phyloP scores from a whole-genome alignment of 2,113 vertebrate species.

The Dipodomys merriami region DNA sequence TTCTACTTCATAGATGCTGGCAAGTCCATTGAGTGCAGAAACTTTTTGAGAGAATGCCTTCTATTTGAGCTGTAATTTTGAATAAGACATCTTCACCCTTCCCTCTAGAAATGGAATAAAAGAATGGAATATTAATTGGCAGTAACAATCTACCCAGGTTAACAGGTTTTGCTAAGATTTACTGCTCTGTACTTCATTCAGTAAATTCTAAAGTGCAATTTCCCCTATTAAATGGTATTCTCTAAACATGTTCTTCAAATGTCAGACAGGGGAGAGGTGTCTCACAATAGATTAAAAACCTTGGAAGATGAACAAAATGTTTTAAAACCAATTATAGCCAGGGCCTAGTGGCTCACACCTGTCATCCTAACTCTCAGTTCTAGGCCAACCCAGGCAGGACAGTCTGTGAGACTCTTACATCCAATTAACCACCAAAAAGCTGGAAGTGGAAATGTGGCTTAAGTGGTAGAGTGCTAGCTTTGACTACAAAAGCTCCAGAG shows the following conservation, averaged over 20 bases:
- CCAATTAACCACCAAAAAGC: too few species aligned
- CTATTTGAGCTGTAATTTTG: background rate
- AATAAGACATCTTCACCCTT: background rate
- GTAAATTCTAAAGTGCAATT: background rate
- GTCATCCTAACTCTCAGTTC: too few species aligned
- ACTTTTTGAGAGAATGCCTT: background rate
- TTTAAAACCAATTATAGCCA: too few species aligned
- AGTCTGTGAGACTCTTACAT: too few species aligned
- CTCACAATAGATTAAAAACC: too few species aligned
- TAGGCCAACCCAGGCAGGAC: too few species aligned
- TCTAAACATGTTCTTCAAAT: slow-evolving; percentile 34
- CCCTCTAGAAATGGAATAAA: background rate
- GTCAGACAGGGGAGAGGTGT: background rate
- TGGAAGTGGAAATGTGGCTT: too few species aligned
- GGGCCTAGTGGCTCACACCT: too few species aligned
- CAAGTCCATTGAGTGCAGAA: background rate
- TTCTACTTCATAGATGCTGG: background rate
- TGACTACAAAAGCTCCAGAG: too few species aligned
- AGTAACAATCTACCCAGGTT: background rate
- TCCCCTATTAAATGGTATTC: background rate
- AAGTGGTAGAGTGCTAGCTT: too few species aligned
- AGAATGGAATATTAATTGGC: background rate
- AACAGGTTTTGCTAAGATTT: background rate
- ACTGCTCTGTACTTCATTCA: background rate
- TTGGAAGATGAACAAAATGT: too few species aligned